Percentiles rank a stretch among this genome's conserved stretches.
These are phyloP conservation scores for Tuta absoluta DNA, from an alignment of 2,888 invertebrate genomes.

Conservation along the genomic window DNA sequence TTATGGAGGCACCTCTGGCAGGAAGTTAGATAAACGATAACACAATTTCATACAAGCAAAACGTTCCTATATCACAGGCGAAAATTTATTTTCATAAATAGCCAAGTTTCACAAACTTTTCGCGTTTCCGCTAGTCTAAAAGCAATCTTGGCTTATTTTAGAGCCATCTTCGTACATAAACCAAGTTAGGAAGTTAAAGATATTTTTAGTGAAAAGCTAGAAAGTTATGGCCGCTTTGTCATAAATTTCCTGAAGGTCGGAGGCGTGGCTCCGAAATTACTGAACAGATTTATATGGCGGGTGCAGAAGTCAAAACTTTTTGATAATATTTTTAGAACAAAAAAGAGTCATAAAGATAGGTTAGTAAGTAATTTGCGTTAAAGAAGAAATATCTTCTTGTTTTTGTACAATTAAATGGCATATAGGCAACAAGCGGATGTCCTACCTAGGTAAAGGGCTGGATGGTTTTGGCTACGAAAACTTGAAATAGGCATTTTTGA, in stretches of 20 bases:
- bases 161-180: conserved; percentile 8
- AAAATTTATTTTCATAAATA: background rate
- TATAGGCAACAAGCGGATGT: too few species aligned
- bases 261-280: conserved; percentile 11
- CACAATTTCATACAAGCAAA: conserved; percentile 4
- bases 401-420: too few species aligned
- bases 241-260: conserved; percentile 18
- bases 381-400: too few species aligned
- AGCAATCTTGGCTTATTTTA: conserved; percentile 12
- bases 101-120: conserved; percentile 10
- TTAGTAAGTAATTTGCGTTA: too few species aligned
- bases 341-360: background rate
- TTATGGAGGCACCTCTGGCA: too few species aligned
- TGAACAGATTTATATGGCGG: conserved; percentile 9
- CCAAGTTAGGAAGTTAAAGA: conserved; percentile 16
- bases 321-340: background rate
- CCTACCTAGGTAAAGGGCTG: too few species aligned
- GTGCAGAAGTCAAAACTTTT: background rate
- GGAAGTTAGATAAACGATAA: background rate
- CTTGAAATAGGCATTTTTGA: too few species aligned
- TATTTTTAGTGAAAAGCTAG: conserved; percentile 2
- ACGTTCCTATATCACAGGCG: background rate
- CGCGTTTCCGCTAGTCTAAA: conserved; percentile 21
- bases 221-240: conserved; percentile 13
- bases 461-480: too few species aligned